Conservation (phyloP, 2,113 vertebrate genomes). For the Equus quagga region DNA sequence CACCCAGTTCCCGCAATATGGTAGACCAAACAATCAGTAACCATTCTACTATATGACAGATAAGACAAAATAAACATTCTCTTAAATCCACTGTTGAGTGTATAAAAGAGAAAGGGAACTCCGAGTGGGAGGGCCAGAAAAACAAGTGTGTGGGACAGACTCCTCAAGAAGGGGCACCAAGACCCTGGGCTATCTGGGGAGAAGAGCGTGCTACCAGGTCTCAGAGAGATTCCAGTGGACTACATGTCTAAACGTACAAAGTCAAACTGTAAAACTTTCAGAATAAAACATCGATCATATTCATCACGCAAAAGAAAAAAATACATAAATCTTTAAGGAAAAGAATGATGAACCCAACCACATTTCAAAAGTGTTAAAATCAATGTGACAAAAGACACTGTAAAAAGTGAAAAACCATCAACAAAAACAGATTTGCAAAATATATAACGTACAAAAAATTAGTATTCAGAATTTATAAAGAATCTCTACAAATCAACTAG, state of each 20-base stretch:
- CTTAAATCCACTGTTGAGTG: background rate
- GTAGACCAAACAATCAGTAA: background rate
- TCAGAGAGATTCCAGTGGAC: too few relatives aligned
- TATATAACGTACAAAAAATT: background rate
- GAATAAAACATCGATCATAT: background rate
- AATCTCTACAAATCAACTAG: background rate
- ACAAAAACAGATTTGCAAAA: background rate
- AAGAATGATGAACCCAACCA: background rate
- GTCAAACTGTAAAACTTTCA: background rate
- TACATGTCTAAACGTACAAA: accelerated
- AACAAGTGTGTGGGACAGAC: background rate
- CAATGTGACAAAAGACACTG: background rate
- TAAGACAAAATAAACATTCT: background rate
- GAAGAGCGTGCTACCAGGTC: accelerated
- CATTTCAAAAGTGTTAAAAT: background rate
- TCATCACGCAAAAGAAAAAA: background rate
- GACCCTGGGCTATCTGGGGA: too few relatives aligned
- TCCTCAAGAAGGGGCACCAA: background rate
- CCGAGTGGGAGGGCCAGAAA: background rate
- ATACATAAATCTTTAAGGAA: background rate
- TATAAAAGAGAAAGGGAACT: background rate
- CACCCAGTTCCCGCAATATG: accelerated
- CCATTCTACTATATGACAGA: background rate
- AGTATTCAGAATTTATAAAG: background rate
- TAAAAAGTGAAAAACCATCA: background rate